phyloP scores from a whole-genome alignment of 2,797 vertebrate species.

The Sciurus carolinensis region DNA sequence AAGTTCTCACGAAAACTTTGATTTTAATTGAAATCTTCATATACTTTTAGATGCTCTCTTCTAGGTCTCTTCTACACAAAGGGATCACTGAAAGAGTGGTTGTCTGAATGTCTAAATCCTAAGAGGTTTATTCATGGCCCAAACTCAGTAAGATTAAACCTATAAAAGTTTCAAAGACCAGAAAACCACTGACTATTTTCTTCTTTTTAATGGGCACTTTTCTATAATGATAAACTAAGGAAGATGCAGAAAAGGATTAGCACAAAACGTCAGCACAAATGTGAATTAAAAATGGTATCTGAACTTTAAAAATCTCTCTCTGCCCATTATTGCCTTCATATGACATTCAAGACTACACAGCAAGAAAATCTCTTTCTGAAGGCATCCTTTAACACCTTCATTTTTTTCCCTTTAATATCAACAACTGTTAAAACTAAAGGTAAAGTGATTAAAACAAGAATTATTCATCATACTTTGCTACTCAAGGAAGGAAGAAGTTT shows the following conservation, averaged over 20 bases:
- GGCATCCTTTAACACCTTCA: neutral
- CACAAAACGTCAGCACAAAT: neutral
- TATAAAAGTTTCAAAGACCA: conserved; percentile 56
- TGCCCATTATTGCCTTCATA: neutral
- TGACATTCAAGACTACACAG: neutral
- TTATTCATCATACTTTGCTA: conserved; percentile 48
- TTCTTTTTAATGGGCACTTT: conserved; percentile 33
- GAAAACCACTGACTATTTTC: conserved; percentile 17
- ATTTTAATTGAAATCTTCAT: conserved; percentile 43
- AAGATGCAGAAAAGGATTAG: neutral
- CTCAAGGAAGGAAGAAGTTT: conserved; percentile 46
- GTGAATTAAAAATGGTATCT: neutral
- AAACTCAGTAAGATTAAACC: conserved; percentile 40
- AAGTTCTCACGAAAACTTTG: conserved; percentile 21
- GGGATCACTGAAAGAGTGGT: neutral
- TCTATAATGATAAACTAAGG: conserved; percentile 17
- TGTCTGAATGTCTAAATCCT: conserved; percentile 21
- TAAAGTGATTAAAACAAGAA: conserved; percentile 60
- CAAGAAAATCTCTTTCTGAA: neutral
- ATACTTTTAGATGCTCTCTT: conserved; percentile 14
- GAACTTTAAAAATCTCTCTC: conserved; percentile 52
- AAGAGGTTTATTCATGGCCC: conserved; percentile 35
- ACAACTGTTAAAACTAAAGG: conserved; percentile 31
- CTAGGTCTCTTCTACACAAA: neutral
- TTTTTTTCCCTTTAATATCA: neutral